A percentile compares a stretch with the other conserved stretches of the same genome.
phyloP scores from a whole-genome alignment of 64 coral and sea anemone genomes.

The Actinia tenebrosa region DNA sequence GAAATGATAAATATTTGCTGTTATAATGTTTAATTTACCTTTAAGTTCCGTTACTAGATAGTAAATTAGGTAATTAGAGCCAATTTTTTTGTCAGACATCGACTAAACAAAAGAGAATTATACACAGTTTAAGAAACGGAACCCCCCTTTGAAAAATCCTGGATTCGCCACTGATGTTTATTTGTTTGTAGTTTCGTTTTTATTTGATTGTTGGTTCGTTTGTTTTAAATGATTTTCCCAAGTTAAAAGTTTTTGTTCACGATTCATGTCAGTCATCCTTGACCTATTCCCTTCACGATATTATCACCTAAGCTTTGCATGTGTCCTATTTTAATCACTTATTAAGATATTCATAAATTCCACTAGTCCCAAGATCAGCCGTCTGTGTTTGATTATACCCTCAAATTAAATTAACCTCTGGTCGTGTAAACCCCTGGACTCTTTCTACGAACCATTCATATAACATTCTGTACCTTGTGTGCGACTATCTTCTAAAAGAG shows the following conservation, averaged over 20 bases:
- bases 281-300: neutral
- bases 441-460: neutral
- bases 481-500: neutral
- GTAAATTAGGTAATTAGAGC: too few species aligned
- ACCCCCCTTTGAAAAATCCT: too few species aligned
- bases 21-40: too few species aligned
- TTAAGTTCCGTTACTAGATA: too few species aligned
- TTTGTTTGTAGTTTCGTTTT: too few species aligned
- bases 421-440: neutral
- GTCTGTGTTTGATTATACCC: neutral
- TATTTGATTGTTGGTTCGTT: neutral
- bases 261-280: neutral
- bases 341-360: conserved; percentile 6
- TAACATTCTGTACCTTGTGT: neutral
- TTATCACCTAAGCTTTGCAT: neutral
- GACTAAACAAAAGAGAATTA: too few species aligned
- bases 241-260: neutral
- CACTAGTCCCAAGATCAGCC: neutral
- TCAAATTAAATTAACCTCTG: conserved; percentile 3
- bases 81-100: too few species aligned
- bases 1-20: too few species aligned
- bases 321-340: neutral
- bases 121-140: too few species aligned
- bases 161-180: too few species aligned
- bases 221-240: neutral